Conservation (phyloP, 92 coral and sea anemone genomes). For the Meandrina meandrites region DNA sequence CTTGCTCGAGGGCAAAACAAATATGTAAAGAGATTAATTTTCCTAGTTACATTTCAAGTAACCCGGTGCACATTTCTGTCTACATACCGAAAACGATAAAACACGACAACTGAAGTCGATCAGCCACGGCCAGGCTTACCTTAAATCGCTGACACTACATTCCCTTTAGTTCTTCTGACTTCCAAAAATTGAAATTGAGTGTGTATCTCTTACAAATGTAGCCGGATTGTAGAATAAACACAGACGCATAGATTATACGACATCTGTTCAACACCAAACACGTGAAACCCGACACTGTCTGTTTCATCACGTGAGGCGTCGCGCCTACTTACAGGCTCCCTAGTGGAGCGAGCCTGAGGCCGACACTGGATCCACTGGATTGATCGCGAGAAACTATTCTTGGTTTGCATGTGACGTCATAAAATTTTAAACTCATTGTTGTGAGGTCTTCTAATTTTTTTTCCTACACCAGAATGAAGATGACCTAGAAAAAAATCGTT, state of each 20-base stretch:
- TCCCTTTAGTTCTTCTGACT: background rate
- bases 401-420: no score
- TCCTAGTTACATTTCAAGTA: background rate
- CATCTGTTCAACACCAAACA: background rate
- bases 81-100: background rate
- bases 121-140: conserved; percentile 12
- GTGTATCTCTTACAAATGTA: background rate
- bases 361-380: no score
- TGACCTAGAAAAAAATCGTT: no score
- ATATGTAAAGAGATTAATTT: background rate
- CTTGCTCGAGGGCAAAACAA: background rate
- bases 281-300: background rate
- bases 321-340: background rate
- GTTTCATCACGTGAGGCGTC: background rate
- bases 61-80: background rate
- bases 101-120: background rate
- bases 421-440: no score
- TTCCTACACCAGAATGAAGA: no score
- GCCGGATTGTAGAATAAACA: background rate
- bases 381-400: no score
- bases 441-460: no score
- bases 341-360: no score
- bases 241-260: background rate
- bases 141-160: conserved; percentile 3
- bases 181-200: background rate